These are phyloP conservation scores for Dallia pectoralis DNA, from an alignment of 2,797 vertebrate species.

Conservation along the genomic window DNA sequence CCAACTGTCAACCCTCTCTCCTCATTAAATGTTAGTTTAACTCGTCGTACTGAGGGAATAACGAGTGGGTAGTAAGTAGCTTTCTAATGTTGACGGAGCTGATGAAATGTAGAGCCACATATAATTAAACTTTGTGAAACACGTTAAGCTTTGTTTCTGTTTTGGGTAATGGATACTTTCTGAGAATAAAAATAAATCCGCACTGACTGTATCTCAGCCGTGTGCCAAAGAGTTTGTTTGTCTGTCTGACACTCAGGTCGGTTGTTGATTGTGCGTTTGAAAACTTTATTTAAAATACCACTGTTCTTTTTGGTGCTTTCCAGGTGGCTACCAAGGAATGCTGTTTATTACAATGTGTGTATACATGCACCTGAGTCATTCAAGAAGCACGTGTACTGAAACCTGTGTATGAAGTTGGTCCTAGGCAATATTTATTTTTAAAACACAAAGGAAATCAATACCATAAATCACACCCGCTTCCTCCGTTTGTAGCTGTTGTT, in stretches of 20 bases:
- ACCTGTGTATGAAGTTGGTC: constrained; percentile 31
- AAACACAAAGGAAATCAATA: neutral
- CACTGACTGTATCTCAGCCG: no score
- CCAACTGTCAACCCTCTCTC: constrained; percentile 10
- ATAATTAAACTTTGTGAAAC: neutral
- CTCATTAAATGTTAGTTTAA: neutral
- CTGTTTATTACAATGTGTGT: constrained; percentile 29
- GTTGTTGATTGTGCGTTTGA: constrained; percentile 19
- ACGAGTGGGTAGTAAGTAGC: no score
- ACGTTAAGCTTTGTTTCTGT: constrained; percentile 24
- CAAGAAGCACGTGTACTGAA: constrained; percentile 30
- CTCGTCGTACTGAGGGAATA: neutral
- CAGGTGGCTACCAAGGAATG: constrained; percentile 62
- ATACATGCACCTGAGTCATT: constrained; percentile 43
- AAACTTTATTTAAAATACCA: constrained; percentile 60
- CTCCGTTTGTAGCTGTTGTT: neutral
- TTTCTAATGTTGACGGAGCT: neutral
- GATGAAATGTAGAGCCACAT: constrained; percentile 5
- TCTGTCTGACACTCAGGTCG: neutral
- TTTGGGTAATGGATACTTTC: neutral
- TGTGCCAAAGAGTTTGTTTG: neutral
- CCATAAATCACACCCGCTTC: neutral
- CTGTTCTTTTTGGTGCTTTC: constrained; percentile 47
- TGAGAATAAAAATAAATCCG: neutral
- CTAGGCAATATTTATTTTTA: neutral